Evolutionary conservation across 2,888 invertebrate genomes (phyloP).

Genomic region (Melangyna quadrimaculata): DNA sequence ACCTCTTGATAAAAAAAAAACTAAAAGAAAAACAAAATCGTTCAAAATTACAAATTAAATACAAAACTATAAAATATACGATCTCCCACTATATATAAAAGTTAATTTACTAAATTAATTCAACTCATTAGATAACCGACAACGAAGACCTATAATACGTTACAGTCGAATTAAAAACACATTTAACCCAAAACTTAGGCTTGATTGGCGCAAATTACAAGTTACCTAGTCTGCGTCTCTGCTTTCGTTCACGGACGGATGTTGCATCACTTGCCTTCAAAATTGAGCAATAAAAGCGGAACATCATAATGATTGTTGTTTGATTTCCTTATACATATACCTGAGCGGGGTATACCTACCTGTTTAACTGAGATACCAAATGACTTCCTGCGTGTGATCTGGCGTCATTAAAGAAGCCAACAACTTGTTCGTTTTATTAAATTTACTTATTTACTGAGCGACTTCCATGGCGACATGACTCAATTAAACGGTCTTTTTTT

Average conservation of each 20-base stretch:
- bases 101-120: constrained; percentile 67
- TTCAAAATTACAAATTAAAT: constrained; percentile 65
- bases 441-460: not conserved
- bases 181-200: constrained; percentile 65
- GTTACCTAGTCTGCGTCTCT: constrained; percentile 51
- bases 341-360: not conserved
- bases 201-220: constrained; percentile 70
- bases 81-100: constrained; percentile 45
- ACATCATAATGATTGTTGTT: constrained; percentile 68
- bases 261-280: constrained; percentile 65
- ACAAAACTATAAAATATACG: constrained; percentile 34
- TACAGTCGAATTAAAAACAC: constrained; percentile 69
- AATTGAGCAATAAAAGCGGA: constrained; percentile 71
- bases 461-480: constrained; percentile 35
- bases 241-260: constrained; percentile 65
- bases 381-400: constrained; percentile 64
- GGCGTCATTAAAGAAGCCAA: constrained; percentile 64
- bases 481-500: constrained; percentile 54
- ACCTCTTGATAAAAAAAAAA: not conserved
- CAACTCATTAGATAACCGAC: constrained; percentile 69
- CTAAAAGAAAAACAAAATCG: constrained; percentile 42
- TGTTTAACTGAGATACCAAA: constrained; percentile 35
- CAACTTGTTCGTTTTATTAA: constrained; percentile 20
- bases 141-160: constrained; percentile 66
- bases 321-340: constrained; percentile 59